A percentile compares a stretch with the other conserved stretches of the same genome.
These are phyloP conservation scores for Glaucomys volans DNA, from an alignment of 2,113 vertebrate genomes.

Conservation along the genomic window DNA sequence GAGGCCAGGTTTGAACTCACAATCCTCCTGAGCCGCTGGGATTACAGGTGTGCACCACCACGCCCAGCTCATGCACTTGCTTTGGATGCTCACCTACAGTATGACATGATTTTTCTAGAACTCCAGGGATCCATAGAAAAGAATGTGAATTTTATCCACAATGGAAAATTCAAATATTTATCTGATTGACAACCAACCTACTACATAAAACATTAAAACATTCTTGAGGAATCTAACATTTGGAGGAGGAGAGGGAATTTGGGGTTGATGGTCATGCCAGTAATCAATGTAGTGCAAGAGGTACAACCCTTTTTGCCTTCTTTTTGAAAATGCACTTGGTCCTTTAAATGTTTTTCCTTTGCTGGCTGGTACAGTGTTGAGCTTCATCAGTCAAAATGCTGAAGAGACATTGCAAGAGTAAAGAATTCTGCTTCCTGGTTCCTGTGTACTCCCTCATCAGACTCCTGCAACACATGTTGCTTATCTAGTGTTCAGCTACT, in stretches of 20 bases:
- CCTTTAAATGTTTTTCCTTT: not conserved
- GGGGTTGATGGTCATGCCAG: not conserved
- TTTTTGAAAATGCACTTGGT: not conserved
- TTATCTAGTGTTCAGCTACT: not conserved
- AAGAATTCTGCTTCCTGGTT: conserved; percentile 45
- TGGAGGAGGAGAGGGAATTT: not conserved
- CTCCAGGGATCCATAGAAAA: not conserved
- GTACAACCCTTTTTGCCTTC: not conserved
- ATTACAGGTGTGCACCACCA: too few relatives aligned
- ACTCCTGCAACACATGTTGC: not conserved
- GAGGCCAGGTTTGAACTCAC: too few relatives aligned
- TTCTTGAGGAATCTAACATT: not conserved
- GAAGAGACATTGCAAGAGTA: not conserved
- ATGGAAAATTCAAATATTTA: not conserved
- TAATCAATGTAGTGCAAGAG: not conserved
- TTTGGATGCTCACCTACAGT: not conserved
- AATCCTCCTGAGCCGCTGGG: too few relatives aligned
- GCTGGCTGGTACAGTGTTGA: not conserved
- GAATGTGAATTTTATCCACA: conserved; percentile 16
- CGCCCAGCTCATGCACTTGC: not conserved
- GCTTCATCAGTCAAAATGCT: not conserved
- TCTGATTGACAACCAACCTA: not conserved
- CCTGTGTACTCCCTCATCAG: not conserved
- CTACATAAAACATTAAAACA: conserved; percentile 8
- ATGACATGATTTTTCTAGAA: not conserved